Percentiles rank a stretch among this genome's conserved stretches.
Evolutionary conservation across 2,797 vertebrate species (phyloP).

Genomic region (Ciconia nigra): DNA sequence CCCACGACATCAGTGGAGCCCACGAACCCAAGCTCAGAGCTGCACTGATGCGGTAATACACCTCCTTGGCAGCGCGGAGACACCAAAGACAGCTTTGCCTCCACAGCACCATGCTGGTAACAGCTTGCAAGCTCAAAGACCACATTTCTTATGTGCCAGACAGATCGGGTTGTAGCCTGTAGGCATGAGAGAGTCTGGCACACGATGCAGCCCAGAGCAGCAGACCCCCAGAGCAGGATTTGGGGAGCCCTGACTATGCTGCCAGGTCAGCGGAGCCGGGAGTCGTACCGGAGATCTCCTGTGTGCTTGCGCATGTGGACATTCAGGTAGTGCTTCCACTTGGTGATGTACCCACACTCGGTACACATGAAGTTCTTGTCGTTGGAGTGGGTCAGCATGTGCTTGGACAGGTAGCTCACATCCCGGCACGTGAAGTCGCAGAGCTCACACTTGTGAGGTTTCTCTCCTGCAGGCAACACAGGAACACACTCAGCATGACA

Average conservation of each 20-base stretch:
- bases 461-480: slow-evolving; percentile 79
- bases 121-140: background rate
- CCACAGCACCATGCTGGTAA: background rate
- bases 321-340: slow-evolving; percentile 96
- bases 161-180: background rate
- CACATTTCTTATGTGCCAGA: background rate
- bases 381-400: slow-evolving; percentile 92
- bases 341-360: slow-evolving; percentile 96
- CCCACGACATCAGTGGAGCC: background rate
- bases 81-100: background rate
- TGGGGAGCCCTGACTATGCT: background rate
- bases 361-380: slow-evolving; percentile 97
- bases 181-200: background rate
- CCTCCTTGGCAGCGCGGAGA: background rate
- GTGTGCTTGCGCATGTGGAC: slow-evolving; percentile 98
- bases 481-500: background rate
- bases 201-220: background rate
- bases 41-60: background rate
- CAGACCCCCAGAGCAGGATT: background rate
- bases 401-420: slow-evolving; percentile 95
- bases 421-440: slow-evolving; percentile 95
- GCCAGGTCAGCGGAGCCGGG: background rate
- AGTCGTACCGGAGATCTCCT: slow-evolving; percentile 89
- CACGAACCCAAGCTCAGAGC: background rate
- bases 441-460: slow-evolving; percentile 91